These are phyloP conservation scores for Agriotes lineatus DNA, from an alignment of 2,888 invertebrate species.

Conservation along the genomic window DNA sequence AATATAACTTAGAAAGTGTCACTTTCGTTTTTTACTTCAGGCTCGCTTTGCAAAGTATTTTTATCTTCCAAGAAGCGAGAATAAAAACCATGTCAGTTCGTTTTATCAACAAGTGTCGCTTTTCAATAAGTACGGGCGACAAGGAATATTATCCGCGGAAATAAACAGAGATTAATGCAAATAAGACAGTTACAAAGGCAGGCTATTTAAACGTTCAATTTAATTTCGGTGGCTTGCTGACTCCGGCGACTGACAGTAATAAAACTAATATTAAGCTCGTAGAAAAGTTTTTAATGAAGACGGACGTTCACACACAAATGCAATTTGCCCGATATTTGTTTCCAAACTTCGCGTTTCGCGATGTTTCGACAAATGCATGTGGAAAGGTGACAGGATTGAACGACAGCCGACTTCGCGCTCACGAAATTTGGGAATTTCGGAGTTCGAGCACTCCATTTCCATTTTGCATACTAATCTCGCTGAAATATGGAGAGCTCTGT, in stretches of 20 bases:
- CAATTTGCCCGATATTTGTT: constrained; percentile 25
- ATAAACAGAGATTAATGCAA: not conserved
- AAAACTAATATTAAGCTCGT: constrained; percentile 31
- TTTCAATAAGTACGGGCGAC: not conserved
- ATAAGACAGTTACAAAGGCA: not conserved
- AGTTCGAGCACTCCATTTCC: no score
- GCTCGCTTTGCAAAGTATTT: no score
- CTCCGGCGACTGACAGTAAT: constrained; percentile 8
- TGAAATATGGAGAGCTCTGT: no score
- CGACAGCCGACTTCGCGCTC: not conserved
- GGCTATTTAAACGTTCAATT: constrained; percentile 8
- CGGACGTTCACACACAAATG: constrained; percentile 34
- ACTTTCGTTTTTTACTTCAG: no score
- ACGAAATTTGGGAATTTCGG: not conserved
- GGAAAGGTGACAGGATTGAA: constrained; percentile 7
- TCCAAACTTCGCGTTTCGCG: constrained; percentile 11
- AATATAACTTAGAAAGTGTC: no score
- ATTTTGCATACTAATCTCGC: no score
- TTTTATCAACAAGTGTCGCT: not conserved
- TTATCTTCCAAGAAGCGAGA: no score
- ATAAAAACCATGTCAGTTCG: no score
- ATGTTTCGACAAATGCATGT: constrained; percentile 15
- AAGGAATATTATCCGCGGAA: not conserved
- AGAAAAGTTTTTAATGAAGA: constrained; percentile 31
- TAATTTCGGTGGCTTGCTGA: constrained; percentile 7